Conservation (phyloP, 2,113 vertebrate genomes). For the Empidonax alnorum region DNA sequence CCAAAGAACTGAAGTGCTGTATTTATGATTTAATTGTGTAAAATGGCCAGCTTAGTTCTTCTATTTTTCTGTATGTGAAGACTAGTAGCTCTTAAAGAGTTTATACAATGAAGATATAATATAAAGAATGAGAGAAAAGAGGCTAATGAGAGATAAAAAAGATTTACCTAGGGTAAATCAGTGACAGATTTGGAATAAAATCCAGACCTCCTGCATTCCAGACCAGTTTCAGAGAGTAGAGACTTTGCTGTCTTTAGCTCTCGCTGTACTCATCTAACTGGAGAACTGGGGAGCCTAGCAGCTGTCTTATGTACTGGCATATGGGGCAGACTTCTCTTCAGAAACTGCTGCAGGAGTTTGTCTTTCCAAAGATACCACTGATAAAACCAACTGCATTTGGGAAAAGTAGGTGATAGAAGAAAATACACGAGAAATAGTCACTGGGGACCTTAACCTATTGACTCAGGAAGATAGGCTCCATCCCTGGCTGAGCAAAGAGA, state of each 20-base stretch:
- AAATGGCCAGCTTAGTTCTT: neutral
- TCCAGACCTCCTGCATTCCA: neutral
- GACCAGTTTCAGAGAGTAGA: neutral
- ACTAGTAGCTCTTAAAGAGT: neutral
- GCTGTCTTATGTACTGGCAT: neutral
- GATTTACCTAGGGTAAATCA: neutral
- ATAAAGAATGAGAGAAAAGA: neutral
- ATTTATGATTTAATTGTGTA: neutral
- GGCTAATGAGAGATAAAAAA: neutral
- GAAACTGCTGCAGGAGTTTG: neutral
- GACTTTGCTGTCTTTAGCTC: slow-evolving; percentile 10
- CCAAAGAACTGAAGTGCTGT: neutral
- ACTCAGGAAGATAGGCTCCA: neutral
- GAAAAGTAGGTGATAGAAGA: neutral
- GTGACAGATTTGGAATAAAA: neutral
- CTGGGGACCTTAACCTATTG: neutral
- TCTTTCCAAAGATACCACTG: neutral
- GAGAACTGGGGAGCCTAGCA: neutral
- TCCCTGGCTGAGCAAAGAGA: neutral
- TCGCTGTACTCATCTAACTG: neutral
- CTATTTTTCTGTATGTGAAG: neutral
- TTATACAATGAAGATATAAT: neutral
- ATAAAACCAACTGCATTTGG: neutral
- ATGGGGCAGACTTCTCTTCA: neutral
- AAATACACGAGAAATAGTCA: neutral